Evolutionary conservation across 2,888 invertebrate species (phyloP).

Genomic region (Chironomus tentans): DNA sequence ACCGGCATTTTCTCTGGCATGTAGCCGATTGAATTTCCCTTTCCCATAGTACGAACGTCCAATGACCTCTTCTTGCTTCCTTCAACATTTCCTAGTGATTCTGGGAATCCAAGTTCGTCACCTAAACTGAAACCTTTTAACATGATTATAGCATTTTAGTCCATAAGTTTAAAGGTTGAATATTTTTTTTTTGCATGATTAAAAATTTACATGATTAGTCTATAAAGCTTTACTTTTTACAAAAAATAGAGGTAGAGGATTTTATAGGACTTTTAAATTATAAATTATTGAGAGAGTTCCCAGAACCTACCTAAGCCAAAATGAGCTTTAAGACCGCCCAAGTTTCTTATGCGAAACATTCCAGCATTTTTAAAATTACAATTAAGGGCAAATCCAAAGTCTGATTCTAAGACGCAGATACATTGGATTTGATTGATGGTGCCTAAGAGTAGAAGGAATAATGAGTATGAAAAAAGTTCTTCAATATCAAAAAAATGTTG

Average conservation of each 20-base stretch:
- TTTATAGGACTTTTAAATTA: no score
- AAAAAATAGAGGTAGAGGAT: not conserved
- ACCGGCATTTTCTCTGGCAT: not conserved
- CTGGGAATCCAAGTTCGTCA: constrained; percentile 58
- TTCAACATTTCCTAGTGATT: constrained; percentile 71
- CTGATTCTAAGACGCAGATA: constrained; percentile 54
- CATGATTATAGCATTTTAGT: no score
- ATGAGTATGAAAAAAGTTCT: no score
- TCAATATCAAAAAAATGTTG: no score
- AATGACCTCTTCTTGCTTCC: constrained; percentile 59
- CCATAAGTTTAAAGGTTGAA: not conserved
- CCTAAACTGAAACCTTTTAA: constrained; percentile 18
- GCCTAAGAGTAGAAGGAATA: not conserved
- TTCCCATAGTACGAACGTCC: constrained; percentile 47
- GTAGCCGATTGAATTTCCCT: constrained; percentile 32
- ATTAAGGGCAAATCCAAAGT: constrained; percentile 82
- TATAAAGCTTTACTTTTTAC: no score
- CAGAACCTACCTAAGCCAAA: constrained; percentile 70
- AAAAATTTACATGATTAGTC: no score
- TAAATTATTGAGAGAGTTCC: no score
- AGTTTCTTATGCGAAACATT: constrained; percentile 80
- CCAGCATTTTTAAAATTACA: constrained; percentile 89
- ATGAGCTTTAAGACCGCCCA: constrained; percentile 83
- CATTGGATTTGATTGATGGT: not conserved
- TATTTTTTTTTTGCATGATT: no score